Base-by-base conservation (phyloP, 2,797 vertebrate species). In the Acomys russatus region DNA sequence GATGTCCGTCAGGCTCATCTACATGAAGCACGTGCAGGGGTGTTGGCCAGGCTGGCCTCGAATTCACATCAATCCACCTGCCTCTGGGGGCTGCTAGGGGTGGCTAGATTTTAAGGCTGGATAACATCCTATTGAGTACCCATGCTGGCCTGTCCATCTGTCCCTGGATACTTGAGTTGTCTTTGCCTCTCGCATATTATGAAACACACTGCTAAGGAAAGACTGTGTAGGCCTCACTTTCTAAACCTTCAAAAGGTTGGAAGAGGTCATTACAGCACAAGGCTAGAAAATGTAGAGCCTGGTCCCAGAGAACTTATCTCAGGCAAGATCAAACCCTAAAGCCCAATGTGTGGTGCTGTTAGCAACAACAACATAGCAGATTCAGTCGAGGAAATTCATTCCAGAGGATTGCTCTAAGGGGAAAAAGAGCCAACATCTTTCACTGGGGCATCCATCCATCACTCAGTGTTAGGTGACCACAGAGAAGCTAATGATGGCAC, bases 11-110 rank as follows among this genome's bases (percentile, higher is more conserved):
- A 35, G 25, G 1, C 28, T 49, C 61, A 17, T 51, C 49, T 9
- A 2, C 0, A 0, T 2, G 4, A n/a, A 61, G 14, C 76, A 23
- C 0, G 12, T 4, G 30, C 35, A 28, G 30, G 23, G 25, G 20
- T 3, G 44, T 44, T 44, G 44, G 44, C 44, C 44, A 44, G 44
- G 44, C 44, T 44, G 44, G 44, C 44, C 44, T 44, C 44, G 44
- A 44, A 44, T 4, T 44, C 44, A 44, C 44, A 44, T 44, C 44
- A 44, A 44, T 44, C 44, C 44, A 44, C 44, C 44, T 44, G 44
- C 44, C 44, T 44, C 44, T 44, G 44, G 44, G 44, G 44, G 44
- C 44, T 44, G 44, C 44, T 44, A 44, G 44, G 44, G 3, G 4
- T 1, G 30, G n/a, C 64, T 88, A 49, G 56, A 70, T 9, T n/a